phyloP scores from a whole-genome alignment of 1,140 invertebrate species.

The Hycleus cichorii region DNA sequence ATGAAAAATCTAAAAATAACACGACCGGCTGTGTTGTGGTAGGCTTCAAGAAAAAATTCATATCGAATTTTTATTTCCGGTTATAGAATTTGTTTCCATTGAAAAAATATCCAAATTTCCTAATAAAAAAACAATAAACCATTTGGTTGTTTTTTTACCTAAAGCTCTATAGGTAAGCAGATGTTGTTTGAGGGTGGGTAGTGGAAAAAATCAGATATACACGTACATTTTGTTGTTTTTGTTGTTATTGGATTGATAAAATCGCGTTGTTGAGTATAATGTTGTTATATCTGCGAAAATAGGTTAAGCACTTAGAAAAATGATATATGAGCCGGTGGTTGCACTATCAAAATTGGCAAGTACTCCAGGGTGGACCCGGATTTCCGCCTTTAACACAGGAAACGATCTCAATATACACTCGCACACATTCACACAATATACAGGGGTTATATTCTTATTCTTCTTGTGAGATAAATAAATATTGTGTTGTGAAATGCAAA shows the following conservation, averaged over 20 bases:
- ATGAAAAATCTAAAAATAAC: too few species aligned
- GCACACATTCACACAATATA: too few species aligned
- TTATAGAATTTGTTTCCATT: slow-evolving; percentile 9
- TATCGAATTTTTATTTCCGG: slow-evolving; percentile 13
- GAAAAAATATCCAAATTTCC: slow-evolving; percentile 3
- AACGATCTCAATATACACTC: slow-evolving; percentile 19
- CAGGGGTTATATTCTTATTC: too few species aligned
- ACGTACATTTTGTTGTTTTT: slow-evolving; percentile 10
- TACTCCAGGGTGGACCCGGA: slow-evolving; percentile 18
- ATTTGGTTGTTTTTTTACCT: slow-evolving; percentile 11
- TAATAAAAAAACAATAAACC: slow-evolving; percentile 15
- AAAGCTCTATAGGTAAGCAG: slow-evolving; percentile 18
- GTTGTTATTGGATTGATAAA: slow-evolving; percentile 9
- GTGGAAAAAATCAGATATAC: neutral
- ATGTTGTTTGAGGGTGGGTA: slow-evolving; percentile 14
- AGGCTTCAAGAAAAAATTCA: neutral
- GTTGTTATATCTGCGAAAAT: too few species aligned
- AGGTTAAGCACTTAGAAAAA: too few species aligned
- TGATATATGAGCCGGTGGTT: slow-evolving; percentile 18
- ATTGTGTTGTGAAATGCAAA: slow-evolving; percentile 8
- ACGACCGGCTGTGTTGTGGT: neutral
- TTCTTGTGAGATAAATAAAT: slow-evolving; percentile 18
- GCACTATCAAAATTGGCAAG: slow-evolving; percentile 19
- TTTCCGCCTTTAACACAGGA: slow-evolving; percentile 20
- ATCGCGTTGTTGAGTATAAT: neutral